A percentile compares a stretch with the other conserved stretches of the same genome.
These are phyloP conservation scores for Oophaga sylvatica DNA, from an alignment of 2,797 vertebrate species.

Conservation along the genomic window DNA sequence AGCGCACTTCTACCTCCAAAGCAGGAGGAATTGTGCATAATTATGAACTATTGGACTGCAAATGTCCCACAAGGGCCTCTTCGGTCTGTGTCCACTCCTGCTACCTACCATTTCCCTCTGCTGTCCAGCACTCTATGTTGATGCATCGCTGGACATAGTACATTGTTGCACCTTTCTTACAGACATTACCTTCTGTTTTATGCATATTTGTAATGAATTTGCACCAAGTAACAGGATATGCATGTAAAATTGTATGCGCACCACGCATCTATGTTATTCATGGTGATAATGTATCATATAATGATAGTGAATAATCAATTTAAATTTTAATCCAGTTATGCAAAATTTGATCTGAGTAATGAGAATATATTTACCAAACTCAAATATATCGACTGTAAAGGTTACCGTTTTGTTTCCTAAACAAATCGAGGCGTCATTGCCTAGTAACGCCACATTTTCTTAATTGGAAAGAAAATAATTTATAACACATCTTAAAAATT, in stretches of 20 bases:
- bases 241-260: constrained; percentile 23
- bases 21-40: too few relatives aligned
- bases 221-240: background rate
- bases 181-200: background rate
- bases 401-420: constrained; percentile 26
- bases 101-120: background rate
- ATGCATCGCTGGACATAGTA: background rate
- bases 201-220: background rate
- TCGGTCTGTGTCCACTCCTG: background rate
- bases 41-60: too few relatives aligned
- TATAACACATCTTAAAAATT: constrained; percentile 3
- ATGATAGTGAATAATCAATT: constrained; percentile 46
- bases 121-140: background rate
- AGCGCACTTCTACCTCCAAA: too few relatives aligned
- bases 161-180: background rate
- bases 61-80: too few relatives aligned
- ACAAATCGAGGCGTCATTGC: background rate
- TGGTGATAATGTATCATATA: constrained; percentile 20
- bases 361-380: constrained; percentile 11
- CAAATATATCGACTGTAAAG: constrained; percentile 34
- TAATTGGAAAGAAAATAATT: constrained; percentile 44
- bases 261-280: constrained; percentile 3
- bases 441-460: constrained; percentile 11
- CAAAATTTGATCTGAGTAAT: constrained; percentile 15
- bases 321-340: constrained; percentile 30